Evolutionary conservation across 2,113 vertebrate species (phyloP).

Genomic region (Thalassarche chlororhynchos): DNA sequence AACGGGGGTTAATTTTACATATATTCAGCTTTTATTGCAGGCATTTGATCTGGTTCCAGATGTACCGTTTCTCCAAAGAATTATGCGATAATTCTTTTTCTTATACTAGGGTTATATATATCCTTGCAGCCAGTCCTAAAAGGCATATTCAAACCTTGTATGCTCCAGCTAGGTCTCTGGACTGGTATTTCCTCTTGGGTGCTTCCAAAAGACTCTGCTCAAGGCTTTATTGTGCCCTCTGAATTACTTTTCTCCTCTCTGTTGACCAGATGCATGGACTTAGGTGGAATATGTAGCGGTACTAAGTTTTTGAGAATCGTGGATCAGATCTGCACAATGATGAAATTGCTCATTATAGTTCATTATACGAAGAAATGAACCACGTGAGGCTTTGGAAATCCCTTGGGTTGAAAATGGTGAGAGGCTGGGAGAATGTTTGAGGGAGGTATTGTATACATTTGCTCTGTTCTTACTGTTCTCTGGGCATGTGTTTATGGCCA

Average conservation of each 20-base stretch:
- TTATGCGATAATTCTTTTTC: background rate
- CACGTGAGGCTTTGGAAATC: background rate
- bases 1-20: background rate
- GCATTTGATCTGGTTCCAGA: slow-evolving; percentile 22
- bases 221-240: background rate
- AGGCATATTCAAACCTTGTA: background rate
- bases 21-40: slow-evolving; percentile 4
- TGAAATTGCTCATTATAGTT: background rate
- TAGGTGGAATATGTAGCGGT: background rate
- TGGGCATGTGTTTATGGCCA: background rate
- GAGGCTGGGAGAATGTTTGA: background rate
- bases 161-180: background rate
- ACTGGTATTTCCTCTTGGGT: background rate
- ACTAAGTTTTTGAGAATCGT: background rate
- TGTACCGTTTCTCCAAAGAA: background rate
- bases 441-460: background rate
- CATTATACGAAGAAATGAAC: background rate
- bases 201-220: background rate
- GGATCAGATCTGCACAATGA: background rate
- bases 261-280: background rate
- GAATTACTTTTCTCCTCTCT: background rate
- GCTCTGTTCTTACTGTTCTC: background rate
- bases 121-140: background rate
- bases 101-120: background rate
- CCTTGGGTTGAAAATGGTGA: background rate